These are phyloP conservation scores for Cryptus armator DNA, from an alignment of 2,888 invertebrate species.

Conservation along the genomic window DNA sequence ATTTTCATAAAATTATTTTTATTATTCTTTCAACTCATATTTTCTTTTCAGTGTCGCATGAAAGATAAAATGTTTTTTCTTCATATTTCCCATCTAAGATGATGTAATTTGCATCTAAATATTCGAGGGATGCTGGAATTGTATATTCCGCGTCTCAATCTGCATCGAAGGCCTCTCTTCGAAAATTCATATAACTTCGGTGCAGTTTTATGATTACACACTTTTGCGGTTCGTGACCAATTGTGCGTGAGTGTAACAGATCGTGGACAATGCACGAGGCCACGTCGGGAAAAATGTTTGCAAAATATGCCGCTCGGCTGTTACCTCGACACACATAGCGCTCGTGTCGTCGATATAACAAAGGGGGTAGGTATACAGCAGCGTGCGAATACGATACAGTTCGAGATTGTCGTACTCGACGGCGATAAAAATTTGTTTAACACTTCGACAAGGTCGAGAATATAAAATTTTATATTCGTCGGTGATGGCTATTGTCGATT, in stretches of 20 bases:
- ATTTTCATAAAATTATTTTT: too few relatives aligned
- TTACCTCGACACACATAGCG: conserved; percentile 71
- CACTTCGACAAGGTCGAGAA: conserved; percentile 52
- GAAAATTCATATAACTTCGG: conserved; percentile 22
- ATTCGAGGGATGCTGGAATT: not conserved
- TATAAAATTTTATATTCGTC: conserved; percentile 37
- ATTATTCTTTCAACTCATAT: too few relatives aligned
- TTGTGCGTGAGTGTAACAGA: conserved; percentile 59
- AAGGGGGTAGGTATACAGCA: conserved; percentile 54
- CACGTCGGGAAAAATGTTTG: conserved; percentile 67
- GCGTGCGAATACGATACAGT: conserved; percentile 51
- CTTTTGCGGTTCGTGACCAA: conserved; percentile 57
- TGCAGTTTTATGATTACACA: conserved; percentile 33
- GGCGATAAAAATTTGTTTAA: conserved; percentile 59
- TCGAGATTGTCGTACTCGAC: conserved; percentile 41
- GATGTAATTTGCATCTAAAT: not conserved
- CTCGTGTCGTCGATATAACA: conserved; percentile 66
- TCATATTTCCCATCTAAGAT: not conserved
- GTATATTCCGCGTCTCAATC: not conserved
- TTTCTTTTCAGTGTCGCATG: too few relatives aligned
- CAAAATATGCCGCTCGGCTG: conserved; percentile 64
- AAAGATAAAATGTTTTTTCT: not conserved
- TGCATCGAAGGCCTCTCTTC: not conserved
- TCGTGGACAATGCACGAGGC: conserved; percentile 63
- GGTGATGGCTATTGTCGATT: conserved; percentile 31